These are phyloP conservation scores for Apis mellifera DNA, from an alignment of 1,140 invertebrate genomes.

Conservation along the genomic window Amel_HAv3.1 CM009931.2:21532001-21532500, in stretches of 20 bases:
- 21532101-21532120: not conserved
- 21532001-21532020: conserved; percentile 11
- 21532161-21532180: conserved; percentile 1
- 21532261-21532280: not conserved
- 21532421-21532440: not conserved
- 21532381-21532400: not conserved
- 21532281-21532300: not conserved
- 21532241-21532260: too few species aligned
- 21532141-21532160: conserved; percentile 8
- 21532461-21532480: not conserved
- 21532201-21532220: not conserved
- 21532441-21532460: not conserved
- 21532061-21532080: not conserved
- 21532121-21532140: not conserved
- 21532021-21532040: not conserved
- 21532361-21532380: not conserved
- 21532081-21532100: too few species aligned
- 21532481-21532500: too few species aligned
- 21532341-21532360: too few species aligned
- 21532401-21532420: not conserved
- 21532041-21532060: not conserved
- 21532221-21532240: not conserved
- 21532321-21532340: not conserved
- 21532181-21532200: not conserved
- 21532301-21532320: not conserved